phyloP scores from a whole-genome alignment of 2,888 invertebrate species.

The Tetragonula carbonaria region DNA sequence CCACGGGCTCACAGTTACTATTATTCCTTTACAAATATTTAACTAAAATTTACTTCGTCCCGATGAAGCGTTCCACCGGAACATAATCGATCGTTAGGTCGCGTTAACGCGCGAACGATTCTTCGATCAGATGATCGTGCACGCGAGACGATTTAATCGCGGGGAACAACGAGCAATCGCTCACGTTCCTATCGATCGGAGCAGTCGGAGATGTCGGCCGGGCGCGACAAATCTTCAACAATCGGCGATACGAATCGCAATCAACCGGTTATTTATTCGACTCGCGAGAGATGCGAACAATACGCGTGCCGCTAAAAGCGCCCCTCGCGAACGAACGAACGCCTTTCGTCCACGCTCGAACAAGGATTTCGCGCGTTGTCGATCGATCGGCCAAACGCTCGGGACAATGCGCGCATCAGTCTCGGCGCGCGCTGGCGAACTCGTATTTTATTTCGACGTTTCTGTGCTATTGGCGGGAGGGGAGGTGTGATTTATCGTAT shows the following conservation, averaged over 20 bases:
- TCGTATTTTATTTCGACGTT: slow-evolving; percentile 27
- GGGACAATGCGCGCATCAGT: slow-evolving; percentile 25
- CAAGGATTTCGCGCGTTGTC: not conserved
- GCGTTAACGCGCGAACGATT: too few relatives aligned
- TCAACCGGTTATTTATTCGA: slow-evolving; percentile 1
- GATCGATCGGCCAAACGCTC: not conserved
- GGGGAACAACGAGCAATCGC: not conserved
- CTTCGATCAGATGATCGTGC: not conserved
- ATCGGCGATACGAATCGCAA: not conserved
- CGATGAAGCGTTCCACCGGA: too few relatives aligned
- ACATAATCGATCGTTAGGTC: too few relatives aligned
- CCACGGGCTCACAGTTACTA: too few relatives aligned
- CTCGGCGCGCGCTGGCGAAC: not conserved
- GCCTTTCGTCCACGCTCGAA: too few relatives aligned
- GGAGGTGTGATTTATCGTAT: slow-evolving; percentile 50
- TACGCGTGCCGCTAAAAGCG: not conserved
- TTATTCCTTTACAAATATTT: too few relatives aligned
- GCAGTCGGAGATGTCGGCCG: not conserved
- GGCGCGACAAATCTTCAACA: not conserved
- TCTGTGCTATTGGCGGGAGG: slow-evolving; percentile 26
- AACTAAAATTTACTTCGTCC: too few relatives aligned
- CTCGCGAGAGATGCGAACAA: not conserved
- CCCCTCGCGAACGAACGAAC: not conserved
- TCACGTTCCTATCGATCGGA: not conserved
- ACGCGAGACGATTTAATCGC: not conserved